Evolutionary conservation across 2,113 vertebrate genomes (phyloP).

Genomic region (Amphilophus citrinellus): DNA sequence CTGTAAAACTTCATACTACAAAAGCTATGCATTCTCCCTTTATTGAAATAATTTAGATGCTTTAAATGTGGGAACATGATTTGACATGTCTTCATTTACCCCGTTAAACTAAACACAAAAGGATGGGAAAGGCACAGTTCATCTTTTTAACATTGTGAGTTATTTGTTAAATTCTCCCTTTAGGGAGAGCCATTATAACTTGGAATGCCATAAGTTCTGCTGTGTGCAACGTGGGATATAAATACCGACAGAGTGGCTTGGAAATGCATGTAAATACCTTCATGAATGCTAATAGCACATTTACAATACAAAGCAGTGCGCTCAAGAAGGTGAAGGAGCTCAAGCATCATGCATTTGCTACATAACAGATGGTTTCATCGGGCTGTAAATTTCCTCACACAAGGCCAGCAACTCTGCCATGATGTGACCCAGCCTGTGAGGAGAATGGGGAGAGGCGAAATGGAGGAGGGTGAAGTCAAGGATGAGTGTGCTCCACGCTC

Average conservation of each 20-base stretch:
- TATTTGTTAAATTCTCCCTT: constrained; percentile 13
- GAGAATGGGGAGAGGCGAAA: constrained; percentile 15
- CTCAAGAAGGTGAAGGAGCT: constrained; percentile 61
- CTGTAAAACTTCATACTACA: neutral
- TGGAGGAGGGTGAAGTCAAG: constrained; percentile 66
- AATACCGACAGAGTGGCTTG: constrained; percentile 48
- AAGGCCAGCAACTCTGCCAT: constrained; percentile 62
- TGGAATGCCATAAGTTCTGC: constrained; percentile 41
- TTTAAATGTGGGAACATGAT: neutral
- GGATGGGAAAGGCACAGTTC: neutral
- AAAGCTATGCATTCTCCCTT: neutral
- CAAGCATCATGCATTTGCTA: constrained; percentile 44
- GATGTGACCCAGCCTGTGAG: constrained; percentile 56
- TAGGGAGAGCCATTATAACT: constrained; percentile 36
- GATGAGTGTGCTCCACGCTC: constrained; percentile 46
- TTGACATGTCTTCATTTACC: neutral
- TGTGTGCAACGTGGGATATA: constrained; percentile 32
- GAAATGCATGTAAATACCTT: constrained; percentile 81
- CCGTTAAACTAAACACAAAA: neutral
- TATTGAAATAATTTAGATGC: neutral
- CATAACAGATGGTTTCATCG: constrained; percentile 71
- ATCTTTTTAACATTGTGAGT: neutral
- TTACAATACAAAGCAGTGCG: constrained; percentile 71
- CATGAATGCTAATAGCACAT: constrained; percentile 81
- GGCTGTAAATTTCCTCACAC: constrained; percentile 76